Conservation (phyloP, 2,888 invertebrate species). For the Resseliella maxima region DNA sequence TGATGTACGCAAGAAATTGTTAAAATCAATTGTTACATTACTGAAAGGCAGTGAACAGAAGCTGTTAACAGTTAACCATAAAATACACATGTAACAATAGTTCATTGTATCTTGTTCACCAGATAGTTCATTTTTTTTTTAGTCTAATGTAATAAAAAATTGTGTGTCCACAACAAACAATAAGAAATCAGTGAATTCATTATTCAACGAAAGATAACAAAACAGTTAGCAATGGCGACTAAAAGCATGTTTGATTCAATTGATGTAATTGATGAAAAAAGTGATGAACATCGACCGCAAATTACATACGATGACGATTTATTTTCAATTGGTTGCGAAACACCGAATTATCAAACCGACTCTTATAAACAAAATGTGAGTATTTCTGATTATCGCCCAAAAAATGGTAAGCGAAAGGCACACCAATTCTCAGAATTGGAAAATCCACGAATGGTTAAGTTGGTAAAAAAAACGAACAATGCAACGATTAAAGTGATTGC, state of each 20-base stretch:
- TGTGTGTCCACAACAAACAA: too few species aligned
- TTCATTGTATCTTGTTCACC: too few species aligned
- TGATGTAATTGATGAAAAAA: neutral
- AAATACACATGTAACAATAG: too few species aligned
- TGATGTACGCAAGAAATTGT: too few species aligned
- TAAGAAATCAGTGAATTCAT: too few species aligned
- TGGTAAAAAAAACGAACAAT: neutral
- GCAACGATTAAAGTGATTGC: neutral
- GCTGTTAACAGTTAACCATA: too few species aligned
- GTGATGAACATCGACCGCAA: neutral
- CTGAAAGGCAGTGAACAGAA: too few species aligned
- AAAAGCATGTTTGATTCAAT: slow-evolving; percentile 38
- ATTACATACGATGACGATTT: neutral
- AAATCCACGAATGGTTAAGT: neutral
- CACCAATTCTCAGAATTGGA: neutral
- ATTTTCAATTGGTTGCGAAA: neutral
- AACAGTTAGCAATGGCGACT: neutral
- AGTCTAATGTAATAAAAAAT: too few species aligned
- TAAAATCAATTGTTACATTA: too few species aligned
- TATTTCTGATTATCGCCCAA: neutral
- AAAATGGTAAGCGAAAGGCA: slow-evolving; percentile 4
- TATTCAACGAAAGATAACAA: neutral
- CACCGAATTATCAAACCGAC: neutral
- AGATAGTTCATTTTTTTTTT: too few species aligned
- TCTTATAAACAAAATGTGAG: neutral